Evolutionary conservation across 2,888 invertebrate species (phyloP).

Genomic region (Oligia fasciuncula): DNA sequence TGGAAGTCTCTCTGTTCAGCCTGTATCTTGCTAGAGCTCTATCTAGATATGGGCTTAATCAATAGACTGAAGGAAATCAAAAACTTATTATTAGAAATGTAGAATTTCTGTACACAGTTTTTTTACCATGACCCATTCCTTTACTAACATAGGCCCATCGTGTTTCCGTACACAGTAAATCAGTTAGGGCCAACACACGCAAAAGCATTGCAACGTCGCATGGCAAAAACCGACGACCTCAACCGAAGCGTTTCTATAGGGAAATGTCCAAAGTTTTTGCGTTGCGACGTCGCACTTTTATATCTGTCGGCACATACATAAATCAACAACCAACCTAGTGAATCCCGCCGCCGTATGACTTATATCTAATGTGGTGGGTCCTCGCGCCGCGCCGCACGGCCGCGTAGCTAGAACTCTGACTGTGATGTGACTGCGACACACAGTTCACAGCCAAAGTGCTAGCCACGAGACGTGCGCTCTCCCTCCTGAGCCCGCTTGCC

Average conservation of each 20-base stretch:
- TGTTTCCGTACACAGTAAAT: constrained; percentile 34
- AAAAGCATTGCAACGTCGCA: constrained; percentile 22
- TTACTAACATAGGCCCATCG: constrained; percentile 10
- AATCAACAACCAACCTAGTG: constrained; percentile 56
- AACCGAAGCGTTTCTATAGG: neutral
- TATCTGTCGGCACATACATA: constrained; percentile 4
- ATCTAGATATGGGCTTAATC: neutral
- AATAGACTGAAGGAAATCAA: neutral
- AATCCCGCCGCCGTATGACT: constrained; percentile 55
- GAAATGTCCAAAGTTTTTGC: too few relatives aligned
- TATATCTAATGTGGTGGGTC: constrained; percentile 53
- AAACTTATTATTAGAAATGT: neutral
- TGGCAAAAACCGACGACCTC: neutral
- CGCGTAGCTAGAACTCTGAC: constrained; percentile 98
- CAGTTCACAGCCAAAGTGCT: constrained; percentile 96
- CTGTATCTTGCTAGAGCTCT: neutral
- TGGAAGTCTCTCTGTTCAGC: neutral
- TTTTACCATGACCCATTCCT: neutral
- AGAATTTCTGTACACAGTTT: neutral
- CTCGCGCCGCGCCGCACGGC: constrained; percentile 74
- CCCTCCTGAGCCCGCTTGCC: constrained; percentile 48
- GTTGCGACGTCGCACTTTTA: neutral
- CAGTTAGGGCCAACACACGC: constrained; percentile 28
- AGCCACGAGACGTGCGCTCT: constrained; percentile 84
- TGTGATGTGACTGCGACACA: constrained; percentile 95